Evolutionary conservation across 2,888 invertebrate genomes (phyloP), one percentile per base, ranked within the genome.

Genomic region (Mythimna pallens): DNA sequence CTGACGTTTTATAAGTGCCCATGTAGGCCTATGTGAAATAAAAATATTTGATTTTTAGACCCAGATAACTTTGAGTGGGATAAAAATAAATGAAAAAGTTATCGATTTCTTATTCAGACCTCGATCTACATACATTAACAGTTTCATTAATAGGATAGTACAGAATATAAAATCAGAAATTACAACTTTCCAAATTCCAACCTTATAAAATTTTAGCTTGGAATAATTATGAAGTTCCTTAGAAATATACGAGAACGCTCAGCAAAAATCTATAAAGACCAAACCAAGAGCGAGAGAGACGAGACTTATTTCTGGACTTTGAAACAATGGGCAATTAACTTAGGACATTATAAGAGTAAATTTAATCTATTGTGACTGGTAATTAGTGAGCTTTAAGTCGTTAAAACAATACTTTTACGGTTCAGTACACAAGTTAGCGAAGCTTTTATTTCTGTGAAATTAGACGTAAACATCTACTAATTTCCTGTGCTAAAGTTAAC

Each of bases 291-390:
- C 14, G 64, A 43, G 43, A 47, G 50, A 54, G 17, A 30, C 30
- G 47, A 54, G 55, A 63, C 34, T 50, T 81, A 81, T 81, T 81
- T 83, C 80, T 80, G 74, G 70, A 80, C 54, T 79, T 64, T 54
- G 14, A 65, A 65, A 81, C 84, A 81, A 81, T 84, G 66, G 70
- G 72, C 58, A 81, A 81, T 81, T 81, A 81, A 76, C 57, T 58
- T 40, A 22, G 17, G 43, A 65, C 64, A 58, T 84, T 81, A 57
- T 67, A 64, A 66, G 76, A 69, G 36, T 62, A 47, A 76, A 76
- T 54, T 81, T 65, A 84, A 72, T 72, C 77, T 84, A 67, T 70
- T 70, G 72, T 72, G 70, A 77, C 63, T 47, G 71, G 61, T 65
- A 81, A 81, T 81, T 81, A 70, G 77, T 59, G 61, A 61, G 55